Evolutionary conservation across 2,888 invertebrate genomes (phyloP), one percentile per base, ranked within the genome.

Genomic region (Melanotus villosus): DNA sequence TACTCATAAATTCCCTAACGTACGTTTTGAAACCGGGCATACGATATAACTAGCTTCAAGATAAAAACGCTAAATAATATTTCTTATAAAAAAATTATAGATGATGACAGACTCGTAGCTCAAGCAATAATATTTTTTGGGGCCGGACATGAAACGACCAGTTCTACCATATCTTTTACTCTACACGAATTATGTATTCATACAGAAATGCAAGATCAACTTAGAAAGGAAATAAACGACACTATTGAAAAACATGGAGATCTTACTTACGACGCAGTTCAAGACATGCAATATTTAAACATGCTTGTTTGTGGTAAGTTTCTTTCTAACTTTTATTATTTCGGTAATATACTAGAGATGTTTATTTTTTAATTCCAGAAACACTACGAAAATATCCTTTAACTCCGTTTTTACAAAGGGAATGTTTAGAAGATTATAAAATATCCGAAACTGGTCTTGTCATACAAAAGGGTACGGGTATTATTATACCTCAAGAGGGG

Each of bases 111-210:
- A 58, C 78, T 87, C 69, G 75, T 82, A 0, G 81, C 87, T 0
- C 86, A 88, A 66, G 82, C 85, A 0, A 77, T 87, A 0, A 84
- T 87, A 1, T 88, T 89, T 74, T 87, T 87, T 72, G 69, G 85
- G 0, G 88, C 88, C 19, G 88, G 88, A 1, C 87, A 85, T 73
- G 88, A 88, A 75, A 88, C 88, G 0, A 87, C 87, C 0, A 86
- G 86, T 18, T 83, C 85, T 0, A 82, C 85, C 0, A 76, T 88
- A 34, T 81, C 83, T 7, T 87, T 85, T 62, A 77, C 85, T 1
- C 76, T 85, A 0, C 87, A 86, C 73, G 84, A 86, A 64, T 73
- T 89, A 2, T 86, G 88, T 0, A 59, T 78, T 1, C 78, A 87
- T 73, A 80, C 76, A 1, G 81, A 85, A 2, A 77, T 87, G 6